phyloP scores from a whole-genome alignment of 2,113 vertebrate genomes.

The Phoenicopterus ruber region DNA sequence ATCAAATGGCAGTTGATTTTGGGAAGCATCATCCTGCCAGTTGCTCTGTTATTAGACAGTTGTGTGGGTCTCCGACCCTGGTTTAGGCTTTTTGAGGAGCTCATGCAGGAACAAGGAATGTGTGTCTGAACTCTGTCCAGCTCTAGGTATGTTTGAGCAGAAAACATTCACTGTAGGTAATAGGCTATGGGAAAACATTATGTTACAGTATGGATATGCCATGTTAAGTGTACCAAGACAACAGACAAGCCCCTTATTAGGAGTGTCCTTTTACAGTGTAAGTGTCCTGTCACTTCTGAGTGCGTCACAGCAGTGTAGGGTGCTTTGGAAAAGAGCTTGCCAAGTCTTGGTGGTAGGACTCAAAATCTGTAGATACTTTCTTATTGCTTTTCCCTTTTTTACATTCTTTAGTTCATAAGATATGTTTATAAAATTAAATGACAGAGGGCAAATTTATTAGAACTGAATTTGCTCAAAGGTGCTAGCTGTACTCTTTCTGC shows the following conservation, averaged over 20 bases:
- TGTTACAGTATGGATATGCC: not conserved
- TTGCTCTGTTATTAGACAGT: not conserved
- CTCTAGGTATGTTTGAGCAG: not conserved
- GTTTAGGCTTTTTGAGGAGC: not conserved
- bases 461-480: not conserved
- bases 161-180: not conserved
- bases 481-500: not conserved
- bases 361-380: not conserved
- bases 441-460: not conserved
- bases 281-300: not conserved
- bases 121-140: not conserved
- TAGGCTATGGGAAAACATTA: not conserved
- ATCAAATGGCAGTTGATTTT: not conserved
- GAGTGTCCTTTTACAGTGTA: not conserved
- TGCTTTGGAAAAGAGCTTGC: not conserved
- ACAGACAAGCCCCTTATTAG: not conserved
- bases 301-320: not conserved
- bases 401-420: not conserved
- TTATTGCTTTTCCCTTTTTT: not conserved
- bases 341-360: not conserved
- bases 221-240: not conserved
- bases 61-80: not conserved
- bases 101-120: not conserved
- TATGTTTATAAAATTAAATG: not conserved
- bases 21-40: not conserved